Conservation (phyloP, 2,797 vertebrate species). For the Paedocypris micromegethes region DNA sequence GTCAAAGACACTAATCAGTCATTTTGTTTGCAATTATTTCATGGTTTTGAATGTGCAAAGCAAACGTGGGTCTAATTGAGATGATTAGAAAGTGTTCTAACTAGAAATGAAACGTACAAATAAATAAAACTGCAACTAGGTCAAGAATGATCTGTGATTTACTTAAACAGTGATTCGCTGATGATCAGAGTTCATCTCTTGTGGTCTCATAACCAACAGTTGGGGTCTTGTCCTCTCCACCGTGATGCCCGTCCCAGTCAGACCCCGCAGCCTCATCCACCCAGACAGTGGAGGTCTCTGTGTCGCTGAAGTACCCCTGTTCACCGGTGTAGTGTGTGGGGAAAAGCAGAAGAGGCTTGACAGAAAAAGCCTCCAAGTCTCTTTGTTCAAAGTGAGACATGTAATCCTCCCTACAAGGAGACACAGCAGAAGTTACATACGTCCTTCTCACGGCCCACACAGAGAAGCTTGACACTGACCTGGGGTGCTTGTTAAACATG, state of each 20-base stretch:
- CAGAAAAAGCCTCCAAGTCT: conserved; percentile 88
- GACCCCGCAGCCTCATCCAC: conserved; percentile 85
- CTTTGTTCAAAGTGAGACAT: conserved; percentile 78
- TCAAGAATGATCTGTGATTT: too few relatives aligned
- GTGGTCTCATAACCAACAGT: conserved; percentile 74
- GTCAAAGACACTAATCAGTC: too few relatives aligned
- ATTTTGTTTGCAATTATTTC: too few relatives aligned
- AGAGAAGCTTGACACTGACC: conserved; percentile 47
- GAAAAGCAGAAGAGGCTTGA: conserved; percentile 88
- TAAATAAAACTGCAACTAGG: too few relatives aligned
- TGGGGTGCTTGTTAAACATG: conserved; percentile 79
- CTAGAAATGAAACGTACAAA: too few relatives aligned
- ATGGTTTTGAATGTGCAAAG: too few relatives aligned
- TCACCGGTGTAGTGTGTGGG: conserved; percentile 97
- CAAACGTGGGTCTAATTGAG: too few relatives aligned
- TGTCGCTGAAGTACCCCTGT: conserved; percentile 92
- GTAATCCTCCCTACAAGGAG: conserved; percentile 70
- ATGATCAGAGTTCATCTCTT: conserved; percentile 80
- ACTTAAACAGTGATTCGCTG: too few relatives aligned
- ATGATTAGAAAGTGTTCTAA: too few relatives aligned
- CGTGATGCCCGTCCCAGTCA: conserved; percentile 87
- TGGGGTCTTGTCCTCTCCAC: conserved; percentile 72
- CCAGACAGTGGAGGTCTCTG: conserved; percentile 97
- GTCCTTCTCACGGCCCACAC: too few relatives aligned
- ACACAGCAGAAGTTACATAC: not conserved